Evolutionary conservation across 2,797 vertebrate genomes (phyloP), one percentile per base, ranked within the genome.

Genomic region (Eurystomus glaucurus): DNA sequence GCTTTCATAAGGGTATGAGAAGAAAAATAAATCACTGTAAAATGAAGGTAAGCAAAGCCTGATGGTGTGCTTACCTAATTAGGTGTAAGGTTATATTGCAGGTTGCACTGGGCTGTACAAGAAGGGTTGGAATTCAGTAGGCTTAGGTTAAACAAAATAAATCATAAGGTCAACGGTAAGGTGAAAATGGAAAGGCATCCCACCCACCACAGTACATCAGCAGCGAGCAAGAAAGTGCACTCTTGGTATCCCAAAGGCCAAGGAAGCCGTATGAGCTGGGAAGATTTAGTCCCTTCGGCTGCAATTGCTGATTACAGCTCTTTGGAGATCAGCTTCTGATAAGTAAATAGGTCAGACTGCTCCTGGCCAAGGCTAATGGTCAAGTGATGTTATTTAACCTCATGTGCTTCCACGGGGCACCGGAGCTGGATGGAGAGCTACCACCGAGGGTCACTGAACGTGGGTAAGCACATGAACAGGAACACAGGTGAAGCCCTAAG

Each of bases 1-100:
- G 87, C 91, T 98, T 98, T 98, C 97, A 96, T 77, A 48, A 96
- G 96, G 83, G 83, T 69, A 96, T 81, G 93, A 97, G 95, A 98
- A 98, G 97, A 91, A 98, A 98, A 98, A 98, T 98, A 98, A 98
- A 98, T 98, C 97, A 88, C 88, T 26, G 54, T 55, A 72, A 97
- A 97, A 94, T 11, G 88, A 96, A 84, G 41, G 84, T 68, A 90
- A 96, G 88, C 12, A 23, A 95, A 90, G 94, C 88, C 84, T 96
- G 85, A 39, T 33, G 29, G 87, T 76, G 70, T 76, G 92, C 97
- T 94, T 94, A 93, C 97, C 89, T 76, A 97, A 97, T 98, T 97
- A 97, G 93, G 96, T 88, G 88, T 97, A 97, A 96, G 95, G 91
- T 96, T 98, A 90, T 97, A 95, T 64, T 82, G 58, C 93, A 97